A percentile compares a stretch with the other conserved stretches of the same genome.
These are phyloP conservation scores for Anhinga anhinga DNA, from an alignment of 2,113 vertebrate genomes.

Conservation along the genomic window DNA sequence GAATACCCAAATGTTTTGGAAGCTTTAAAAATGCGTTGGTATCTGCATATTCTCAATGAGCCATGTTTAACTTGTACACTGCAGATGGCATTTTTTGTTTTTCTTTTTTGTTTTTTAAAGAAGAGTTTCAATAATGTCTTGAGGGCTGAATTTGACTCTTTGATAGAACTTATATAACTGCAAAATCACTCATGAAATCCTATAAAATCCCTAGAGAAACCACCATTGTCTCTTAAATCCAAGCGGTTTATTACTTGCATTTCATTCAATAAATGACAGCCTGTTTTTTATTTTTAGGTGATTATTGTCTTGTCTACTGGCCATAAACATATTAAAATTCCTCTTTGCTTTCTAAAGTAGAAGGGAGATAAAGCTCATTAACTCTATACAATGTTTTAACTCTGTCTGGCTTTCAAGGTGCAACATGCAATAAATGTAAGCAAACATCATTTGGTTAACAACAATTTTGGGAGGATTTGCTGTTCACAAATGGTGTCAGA, in stretches of 20 bases:
- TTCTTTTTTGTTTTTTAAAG: too few species aligned
- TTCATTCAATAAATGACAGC: neutral
- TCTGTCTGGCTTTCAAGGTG: neutral
- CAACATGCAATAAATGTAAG: neutral
- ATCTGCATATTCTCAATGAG: too few species aligned
- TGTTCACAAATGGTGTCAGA: neutral
- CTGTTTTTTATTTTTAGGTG: neutral
- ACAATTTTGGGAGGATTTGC: neutral
- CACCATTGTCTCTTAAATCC: neutral
- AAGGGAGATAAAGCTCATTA: neutral
- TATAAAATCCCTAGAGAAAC: neutral
- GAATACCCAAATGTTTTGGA: neutral
- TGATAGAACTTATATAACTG: neutral
- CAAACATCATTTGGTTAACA: neutral
- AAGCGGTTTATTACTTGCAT: neutral
- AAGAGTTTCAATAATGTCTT: neutral
- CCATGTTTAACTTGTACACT: neutral
- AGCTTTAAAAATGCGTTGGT: too few species aligned
- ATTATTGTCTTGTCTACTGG: neutral
- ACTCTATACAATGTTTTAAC: neutral
- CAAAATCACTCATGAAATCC: neutral
- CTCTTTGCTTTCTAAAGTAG: neutral
- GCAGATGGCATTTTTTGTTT: neutral
- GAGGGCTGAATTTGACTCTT: constrained; percentile 9
- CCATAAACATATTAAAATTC: neutral